These are phyloP conservation scores for Onychorhynchus coronatus DNA, from an alignment of 2,113 vertebrate species.

Conservation along the genomic window DNA sequence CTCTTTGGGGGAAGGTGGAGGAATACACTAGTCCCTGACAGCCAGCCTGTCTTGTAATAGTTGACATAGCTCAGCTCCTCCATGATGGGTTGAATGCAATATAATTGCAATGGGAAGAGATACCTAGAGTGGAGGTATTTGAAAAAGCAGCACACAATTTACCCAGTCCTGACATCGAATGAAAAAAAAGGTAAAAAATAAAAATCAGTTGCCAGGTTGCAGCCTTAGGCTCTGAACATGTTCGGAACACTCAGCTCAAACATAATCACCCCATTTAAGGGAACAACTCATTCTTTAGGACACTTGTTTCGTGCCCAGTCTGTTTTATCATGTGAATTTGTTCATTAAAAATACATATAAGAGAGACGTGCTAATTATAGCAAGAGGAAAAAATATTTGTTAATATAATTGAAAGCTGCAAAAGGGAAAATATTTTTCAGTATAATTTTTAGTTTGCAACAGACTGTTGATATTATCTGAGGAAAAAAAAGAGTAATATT, in stretches of 20 bases:
- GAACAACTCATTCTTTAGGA: background rate
- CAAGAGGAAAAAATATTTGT: background rate
- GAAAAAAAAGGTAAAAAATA: background rate
- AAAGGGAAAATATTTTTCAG: background rate
- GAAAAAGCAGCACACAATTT: background rate
- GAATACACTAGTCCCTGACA: background rate
- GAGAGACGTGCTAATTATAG: background rate
- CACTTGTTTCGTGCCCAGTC: background rate
- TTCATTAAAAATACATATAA: background rate
- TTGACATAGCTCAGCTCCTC: background rate
- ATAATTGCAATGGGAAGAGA: background rate
- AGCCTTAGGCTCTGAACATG: background rate
- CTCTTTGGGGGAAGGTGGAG: background rate
- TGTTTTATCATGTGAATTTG: background rate
- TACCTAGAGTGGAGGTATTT: background rate
- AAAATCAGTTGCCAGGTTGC: background rate
- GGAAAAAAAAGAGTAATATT: background rate
- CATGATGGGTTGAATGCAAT: rapidly evolving
- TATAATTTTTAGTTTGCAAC: background rate
- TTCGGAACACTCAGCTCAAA: background rate
- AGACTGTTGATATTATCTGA: background rate
- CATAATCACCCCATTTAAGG: background rate
- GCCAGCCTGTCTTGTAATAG: background rate
- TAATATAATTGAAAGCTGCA: background rate
- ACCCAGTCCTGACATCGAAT: background rate